Base-by-base conservation (phyloP, 2,113 vertebrate species). In the Mixornis gularis region DNA sequence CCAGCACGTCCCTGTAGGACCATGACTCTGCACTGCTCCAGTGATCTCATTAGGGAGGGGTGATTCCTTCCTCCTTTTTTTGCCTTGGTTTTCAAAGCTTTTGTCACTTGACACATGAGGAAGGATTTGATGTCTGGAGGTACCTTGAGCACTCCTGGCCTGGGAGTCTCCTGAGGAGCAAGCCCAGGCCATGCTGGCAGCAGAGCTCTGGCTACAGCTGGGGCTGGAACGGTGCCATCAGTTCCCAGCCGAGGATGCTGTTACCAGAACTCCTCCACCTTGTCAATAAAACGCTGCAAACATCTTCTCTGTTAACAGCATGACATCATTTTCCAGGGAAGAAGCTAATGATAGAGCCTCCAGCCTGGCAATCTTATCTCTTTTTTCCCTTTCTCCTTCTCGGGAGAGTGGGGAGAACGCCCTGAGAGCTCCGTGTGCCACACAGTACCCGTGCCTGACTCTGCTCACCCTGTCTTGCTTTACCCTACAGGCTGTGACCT, bases 241-340 rank as follows among this genome's bases (percentile, higher is more conserved):
- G 70, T 92, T 95, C 87, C 90, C 94, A 96, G 85, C 73, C 5
- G 74, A 92, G 94, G 94, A 96, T 96, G 95, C 96, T 93, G 95
- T 95, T 96, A 93, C 90, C 95, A 95, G 95, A 93, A 94, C 95
- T 95, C 87, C 79, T 96, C 90, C 94, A 96, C 95, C 93, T 94
- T 96, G 94, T 96, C 96, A 95, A 96, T 95, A 96, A 94, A 91
- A 95, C 0, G 73, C 95, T 94, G 94, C 95, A 95, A 97, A 91
- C 93, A 92, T 94, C 86, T 83, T 81, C 81, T 81, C 70, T 92
- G 65, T 86, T 93, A 94, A 94, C 96, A 95, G 92, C 94, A 84
- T 95, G 95, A 94, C 89, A 84, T 96, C 92, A 89, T 95, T 96
- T 95, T 93, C 80, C 96, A 84, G 90, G 49, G 94, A 94, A 80